phyloP scores from a whole-genome alignment of 2,113 vertebrate genomes.

The Epinephelus moara region DNA sequence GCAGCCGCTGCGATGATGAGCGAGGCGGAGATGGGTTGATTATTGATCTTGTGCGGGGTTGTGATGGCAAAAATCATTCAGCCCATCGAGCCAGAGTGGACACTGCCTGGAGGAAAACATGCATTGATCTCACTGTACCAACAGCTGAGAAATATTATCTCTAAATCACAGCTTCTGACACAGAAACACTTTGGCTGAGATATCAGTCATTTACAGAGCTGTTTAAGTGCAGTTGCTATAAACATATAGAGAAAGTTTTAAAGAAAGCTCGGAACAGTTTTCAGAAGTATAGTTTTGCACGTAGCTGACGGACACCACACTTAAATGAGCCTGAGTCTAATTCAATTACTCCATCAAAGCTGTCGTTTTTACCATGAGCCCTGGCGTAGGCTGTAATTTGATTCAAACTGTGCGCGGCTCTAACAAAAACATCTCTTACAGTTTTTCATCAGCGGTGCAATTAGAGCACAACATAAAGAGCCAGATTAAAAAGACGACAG shows the following conservation, averaged over 20 bases:
- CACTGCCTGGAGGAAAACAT: conserved; percentile 48
- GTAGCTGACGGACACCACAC: background rate
- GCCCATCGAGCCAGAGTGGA: conserved; percentile 58
- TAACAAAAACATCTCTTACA: conserved; percentile 28
- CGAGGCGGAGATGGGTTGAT: conserved; percentile 34
- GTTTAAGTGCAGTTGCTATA: background rate
- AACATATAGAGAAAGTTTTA: background rate
- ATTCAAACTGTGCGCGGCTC: conserved; percentile 22
- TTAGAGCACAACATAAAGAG: conserved; percentile 35
- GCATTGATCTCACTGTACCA: conserved; percentile 55
- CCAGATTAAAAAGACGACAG: background rate
- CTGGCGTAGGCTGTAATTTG: conserved; percentile 27
- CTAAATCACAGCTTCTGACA: conserved; percentile 32
- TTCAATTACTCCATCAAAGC: conserved; percentile 21
- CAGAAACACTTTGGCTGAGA: conserved; percentile 2
- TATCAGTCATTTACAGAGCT: background rate
- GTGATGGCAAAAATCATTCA: conserved; percentile 70
- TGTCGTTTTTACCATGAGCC: conserved; percentile 4
- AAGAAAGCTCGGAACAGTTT: background rate
- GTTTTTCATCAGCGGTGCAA: conserved; percentile 36
- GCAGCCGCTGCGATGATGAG: conserved; percentile 21
- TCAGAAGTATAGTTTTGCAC: background rate
- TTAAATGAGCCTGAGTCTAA: conserved; percentile 8
- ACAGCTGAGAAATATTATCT: conserved; percentile 45
- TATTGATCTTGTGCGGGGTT: conserved; percentile 64